Evolutionary conservation across 2,797 vertebrate species (phyloP), one percentile per base, ranked within the genome.

Genomic region (Pseudochaenichthys georgianus): DNA sequence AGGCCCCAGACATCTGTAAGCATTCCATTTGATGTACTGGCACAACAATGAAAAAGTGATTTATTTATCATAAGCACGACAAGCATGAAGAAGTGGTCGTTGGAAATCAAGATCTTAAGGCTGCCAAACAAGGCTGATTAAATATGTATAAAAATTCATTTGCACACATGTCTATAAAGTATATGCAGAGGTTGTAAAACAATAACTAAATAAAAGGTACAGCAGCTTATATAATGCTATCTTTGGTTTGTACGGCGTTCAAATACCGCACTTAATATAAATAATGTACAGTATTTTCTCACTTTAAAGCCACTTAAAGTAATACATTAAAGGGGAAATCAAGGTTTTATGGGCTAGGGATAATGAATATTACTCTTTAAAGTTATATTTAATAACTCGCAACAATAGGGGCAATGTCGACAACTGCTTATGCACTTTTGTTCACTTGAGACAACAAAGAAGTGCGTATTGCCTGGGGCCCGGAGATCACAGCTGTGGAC

Each of bases 231-330:
- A 3, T 43, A n/a, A 51, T 43, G 31, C 10, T 45, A n/a, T 19
- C 28, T 53, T 9, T 17, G 34, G 17, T 5, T 50, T 71, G 54
- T 53, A 53, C 17, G 53, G 13, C 13, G 9, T 60, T 31, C 12
- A 45, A 43, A 28, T 41, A 15, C 17, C 48, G 50, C 16, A 16
- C 21, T 43, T n/a, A 23, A 8, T 34, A 21, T 0, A 47, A 43
- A 52, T 21, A 59, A 73, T 61, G 48, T 21, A 38, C 8, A 17
- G 9, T 52, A 23, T 73, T 48, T 66, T 53, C 5, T 21, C 28
- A 65, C 45, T 65, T 67, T 53, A 17, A 61, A 59, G 42, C 9
- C 11, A 60, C 45, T 64, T 61, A 13, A 61, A 76, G 55, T 19
- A 64, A n/a, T 7, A 17, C 42, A 57, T 73, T 45, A 55, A 41